Conservation (phyloP, 2,113 vertebrate genomes). For the Austrofundulus limnaeus region DNA sequence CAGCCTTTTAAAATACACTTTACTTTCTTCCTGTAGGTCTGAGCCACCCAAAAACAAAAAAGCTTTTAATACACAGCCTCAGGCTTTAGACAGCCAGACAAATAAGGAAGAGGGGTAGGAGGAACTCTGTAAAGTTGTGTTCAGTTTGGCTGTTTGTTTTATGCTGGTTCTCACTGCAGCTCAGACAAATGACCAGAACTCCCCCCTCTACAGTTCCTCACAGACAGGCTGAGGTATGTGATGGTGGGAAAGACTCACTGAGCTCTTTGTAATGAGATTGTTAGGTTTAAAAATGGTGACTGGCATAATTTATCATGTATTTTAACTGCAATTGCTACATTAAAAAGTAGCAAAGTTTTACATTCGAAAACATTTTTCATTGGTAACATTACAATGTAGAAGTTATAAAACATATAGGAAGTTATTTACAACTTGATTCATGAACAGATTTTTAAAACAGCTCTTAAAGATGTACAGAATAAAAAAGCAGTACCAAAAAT, state of each 20-base stretch:
- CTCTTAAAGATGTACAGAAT: too few relatives aligned
- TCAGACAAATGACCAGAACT: too few relatives aligned
- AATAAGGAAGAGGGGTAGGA: constrained; percentile 13
- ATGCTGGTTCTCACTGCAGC: constrained; percentile 3
- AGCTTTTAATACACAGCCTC: background rate
- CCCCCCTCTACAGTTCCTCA: too few relatives aligned
- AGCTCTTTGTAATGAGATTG: constrained; percentile 28
- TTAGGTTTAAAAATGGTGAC: constrained; percentile 19
- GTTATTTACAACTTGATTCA: too few relatives aligned
- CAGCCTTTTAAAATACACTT: constrained; percentile 22
- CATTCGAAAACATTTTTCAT: too few relatives aligned
- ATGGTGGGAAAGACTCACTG: background rate
- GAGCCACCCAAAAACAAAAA: constrained; percentile 13
- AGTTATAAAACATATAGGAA: too few relatives aligned
- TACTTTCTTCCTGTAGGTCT: constrained; percentile 19
- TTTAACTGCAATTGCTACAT: background rate
- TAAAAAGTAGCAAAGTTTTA: background rate
- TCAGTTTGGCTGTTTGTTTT: constrained; percentile 45
- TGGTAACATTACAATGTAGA: background rate
- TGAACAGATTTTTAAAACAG: too few relatives aligned
- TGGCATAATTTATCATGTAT: constrained; percentile 2
- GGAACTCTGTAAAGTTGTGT: constrained; percentile 29
- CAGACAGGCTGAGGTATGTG: background rate
- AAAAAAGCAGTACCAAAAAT: too few relatives aligned
- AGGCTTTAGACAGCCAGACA: constrained; percentile 17